Conservation (phyloP, 2,113 vertebrate genomes). For the Xiphophorus maculatus region DNA sequence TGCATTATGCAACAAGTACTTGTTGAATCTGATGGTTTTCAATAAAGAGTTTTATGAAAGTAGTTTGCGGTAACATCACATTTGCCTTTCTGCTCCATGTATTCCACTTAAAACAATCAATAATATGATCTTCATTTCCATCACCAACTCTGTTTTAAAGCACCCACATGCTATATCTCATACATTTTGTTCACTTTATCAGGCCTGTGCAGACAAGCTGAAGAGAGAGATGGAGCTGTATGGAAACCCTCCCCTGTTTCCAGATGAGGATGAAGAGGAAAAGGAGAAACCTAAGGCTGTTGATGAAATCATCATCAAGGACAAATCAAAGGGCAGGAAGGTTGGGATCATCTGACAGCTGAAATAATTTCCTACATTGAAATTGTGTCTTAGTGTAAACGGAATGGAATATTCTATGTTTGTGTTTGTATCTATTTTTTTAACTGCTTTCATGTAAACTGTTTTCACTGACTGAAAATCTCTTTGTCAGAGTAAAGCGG, state of each 20-base stretch:
- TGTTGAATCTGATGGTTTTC: too few species aligned
- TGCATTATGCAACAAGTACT: too few species aligned
- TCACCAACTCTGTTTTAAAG: not conserved
- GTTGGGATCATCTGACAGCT: slow-evolving; percentile 63
- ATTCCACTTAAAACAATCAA: not conserved
- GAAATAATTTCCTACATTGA: not conserved
- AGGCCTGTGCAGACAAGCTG: slow-evolving; percentile 98
- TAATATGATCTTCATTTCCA: not conserved
- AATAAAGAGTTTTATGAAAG: not conserved
- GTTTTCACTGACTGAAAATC: not conserved
- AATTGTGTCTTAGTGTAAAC: not conserved
- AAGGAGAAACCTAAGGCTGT: slow-evolving; percentile 82
- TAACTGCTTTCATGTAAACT: not conserved
- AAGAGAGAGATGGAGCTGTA: slow-evolving; percentile 97
- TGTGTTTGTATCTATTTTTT: not conserved
- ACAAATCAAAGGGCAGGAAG: slow-evolving; percentile 97
- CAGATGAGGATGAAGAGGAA: slow-evolving; percentile 91
- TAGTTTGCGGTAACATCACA: not conserved
- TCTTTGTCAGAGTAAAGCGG: slow-evolving; percentile 91
- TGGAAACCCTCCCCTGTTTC: slow-evolving; percentile 93
- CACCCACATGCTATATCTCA: not conserved
- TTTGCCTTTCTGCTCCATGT: not conserved
- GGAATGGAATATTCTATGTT: not conserved
- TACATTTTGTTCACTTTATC: not conserved
- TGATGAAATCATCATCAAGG: slow-evolving; percentile 90